Evolutionary conservation across 2,797 vertebrate genomes (phyloP).

Genomic region (Linurgus olivaceus): DNA sequence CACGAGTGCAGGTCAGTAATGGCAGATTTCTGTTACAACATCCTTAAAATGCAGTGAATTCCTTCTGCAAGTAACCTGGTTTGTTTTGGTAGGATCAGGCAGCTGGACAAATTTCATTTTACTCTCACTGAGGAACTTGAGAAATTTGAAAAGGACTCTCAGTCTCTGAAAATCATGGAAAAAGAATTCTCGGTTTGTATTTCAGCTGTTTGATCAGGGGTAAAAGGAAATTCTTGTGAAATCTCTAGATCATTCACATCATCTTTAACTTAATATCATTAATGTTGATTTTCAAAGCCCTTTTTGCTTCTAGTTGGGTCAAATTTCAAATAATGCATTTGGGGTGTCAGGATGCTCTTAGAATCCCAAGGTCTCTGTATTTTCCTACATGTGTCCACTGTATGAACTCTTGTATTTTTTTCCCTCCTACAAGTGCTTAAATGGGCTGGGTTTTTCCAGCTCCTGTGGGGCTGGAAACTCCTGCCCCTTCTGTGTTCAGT

Average conservation of each 20-base stretch:
- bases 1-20: conserved; percentile 81
- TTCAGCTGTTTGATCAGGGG: background rate
- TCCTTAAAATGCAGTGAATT: background rate
- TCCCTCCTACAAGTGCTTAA: background rate
- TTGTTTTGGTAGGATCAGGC: conserved; percentile 79
- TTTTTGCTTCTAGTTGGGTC: background rate
- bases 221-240: background rate
- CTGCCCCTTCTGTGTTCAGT: background rate
- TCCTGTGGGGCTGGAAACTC: background rate
- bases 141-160: conserved; percentile 84
- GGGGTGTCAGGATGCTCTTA: background rate
- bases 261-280: background rate
- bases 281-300: background rate
- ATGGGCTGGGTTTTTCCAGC: background rate
- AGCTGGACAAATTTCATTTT: conserved; percentile 79
- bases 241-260: background rate
- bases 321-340: background rate
- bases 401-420: background rate
- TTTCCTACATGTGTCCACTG: background rate
- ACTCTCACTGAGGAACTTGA: conserved; percentile 83
- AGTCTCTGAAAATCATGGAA: conserved; percentile 84
- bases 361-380: background rate
- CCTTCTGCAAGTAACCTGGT: background rate
- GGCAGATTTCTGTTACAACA: background rate
- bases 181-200: conserved; percentile 85